Percentiles rank a stretch among this genome's conserved stretches.
phyloP scores from a whole-genome alignment of 2,113 vertebrate species.

The Thymallus thymallus region DNA sequence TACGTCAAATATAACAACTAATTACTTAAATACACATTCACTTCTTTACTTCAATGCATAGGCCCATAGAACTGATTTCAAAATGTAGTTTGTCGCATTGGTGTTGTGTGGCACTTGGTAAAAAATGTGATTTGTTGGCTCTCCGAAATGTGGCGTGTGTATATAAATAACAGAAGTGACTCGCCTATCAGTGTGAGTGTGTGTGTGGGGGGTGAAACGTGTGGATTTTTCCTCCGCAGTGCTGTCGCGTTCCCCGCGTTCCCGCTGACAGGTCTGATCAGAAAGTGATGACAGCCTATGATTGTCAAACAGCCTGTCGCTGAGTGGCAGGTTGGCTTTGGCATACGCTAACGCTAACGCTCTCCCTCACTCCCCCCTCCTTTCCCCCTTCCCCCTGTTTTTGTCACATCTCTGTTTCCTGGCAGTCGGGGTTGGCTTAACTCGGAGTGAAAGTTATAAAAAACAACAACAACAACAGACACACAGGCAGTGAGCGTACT shows the following conservation, averaged over 20 bases:
- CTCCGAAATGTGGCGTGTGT: conserved; percentile 61
- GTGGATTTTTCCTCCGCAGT: conserved; percentile 62
- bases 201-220: conserved; percentile 34
- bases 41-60: neutral
- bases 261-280: conserved; percentile 78
- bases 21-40: neutral
- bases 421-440: conserved; percentile 58
- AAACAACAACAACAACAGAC: conserved; percentile 15
- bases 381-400: conserved; percentile 37
- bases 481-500: conserved; percentile 31
- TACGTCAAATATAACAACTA: neutral
- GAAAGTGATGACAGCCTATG: conserved; percentile 77
- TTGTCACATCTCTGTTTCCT: conserved; percentile 69
- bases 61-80: conserved; percentile 36
- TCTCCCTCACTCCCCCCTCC: conserved; percentile 34
- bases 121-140: conserved; percentile 74
- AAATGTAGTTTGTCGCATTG: conserved; percentile 38
- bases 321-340: conserved; percentile 74
- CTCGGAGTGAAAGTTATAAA: conserved; percentile 65
- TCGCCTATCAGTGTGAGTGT: conserved; percentile 33
- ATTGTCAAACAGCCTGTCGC: conserved; percentile 75
- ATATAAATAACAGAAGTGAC: conserved; percentile 72
- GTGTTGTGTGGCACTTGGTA: conserved; percentile 56
- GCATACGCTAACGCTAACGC: conserved; percentile 45
- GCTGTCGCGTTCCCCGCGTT: conserved; percentile 65